Conservation (phyloP, 2,888 invertebrate species). For the Minunthozetes semirufus region DNA sequence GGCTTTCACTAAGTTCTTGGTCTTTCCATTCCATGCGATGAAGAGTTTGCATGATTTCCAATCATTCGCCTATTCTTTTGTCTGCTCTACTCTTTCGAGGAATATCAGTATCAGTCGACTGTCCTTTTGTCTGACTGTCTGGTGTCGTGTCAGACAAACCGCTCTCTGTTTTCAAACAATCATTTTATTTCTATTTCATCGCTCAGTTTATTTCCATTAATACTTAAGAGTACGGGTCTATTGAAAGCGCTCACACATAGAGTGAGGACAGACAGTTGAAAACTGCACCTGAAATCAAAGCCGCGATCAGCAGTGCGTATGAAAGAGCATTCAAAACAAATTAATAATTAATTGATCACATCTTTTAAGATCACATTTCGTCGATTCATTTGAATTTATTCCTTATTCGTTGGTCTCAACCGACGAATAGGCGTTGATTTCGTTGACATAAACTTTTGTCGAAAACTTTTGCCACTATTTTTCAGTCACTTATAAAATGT, state of each 20-base stretch:
- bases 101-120: neutral
- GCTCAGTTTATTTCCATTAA: too few species aligned
- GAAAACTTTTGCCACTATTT: neutral
- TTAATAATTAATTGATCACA: slow-evolving; percentile 29
- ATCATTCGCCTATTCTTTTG: neutral
- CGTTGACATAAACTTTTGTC: slow-evolving; percentile 4
- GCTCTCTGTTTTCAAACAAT: neutral
- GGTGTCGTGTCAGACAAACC: neutral
- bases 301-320: neutral
- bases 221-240: neutral
- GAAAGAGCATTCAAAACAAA: slow-evolving; percentile 19
- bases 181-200: neutral
- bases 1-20: neutral
- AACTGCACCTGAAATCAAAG: slow-evolving; percentile 29
- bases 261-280: neutral
- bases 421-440: slow-evolving; percentile 24
- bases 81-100: neutral
- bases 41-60: slow-evolving; percentile 25
- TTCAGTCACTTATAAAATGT: neutral
- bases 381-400: neutral
- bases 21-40: neutral
- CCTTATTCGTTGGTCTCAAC: slow-evolving; percentile 4
- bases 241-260: neutral
- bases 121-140: slow-evolving; percentile 13
- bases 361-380: slow-evolving; percentile 30